Conservation (phyloP, 2,888 invertebrate species). For the Siphlonurus alternatus region DNA sequence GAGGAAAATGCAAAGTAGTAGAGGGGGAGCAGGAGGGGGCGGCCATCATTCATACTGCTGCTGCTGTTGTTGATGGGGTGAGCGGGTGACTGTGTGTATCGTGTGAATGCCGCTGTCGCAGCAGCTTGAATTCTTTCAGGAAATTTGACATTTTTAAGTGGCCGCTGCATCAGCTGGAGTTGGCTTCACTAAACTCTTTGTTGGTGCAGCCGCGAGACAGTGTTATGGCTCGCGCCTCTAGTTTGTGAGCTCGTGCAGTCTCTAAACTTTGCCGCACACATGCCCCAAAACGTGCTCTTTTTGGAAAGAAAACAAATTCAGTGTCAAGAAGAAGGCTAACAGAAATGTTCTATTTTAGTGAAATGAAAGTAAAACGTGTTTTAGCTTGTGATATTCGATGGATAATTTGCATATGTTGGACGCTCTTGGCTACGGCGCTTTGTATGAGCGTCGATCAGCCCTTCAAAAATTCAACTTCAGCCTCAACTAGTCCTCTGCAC, state of each 20-base stretch:
- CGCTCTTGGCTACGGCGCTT: neutral
- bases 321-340: too few species aligned
- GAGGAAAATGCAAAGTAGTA: neutral
- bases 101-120: neutral
- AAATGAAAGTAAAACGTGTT: neutral
- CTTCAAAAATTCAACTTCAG: neutral
- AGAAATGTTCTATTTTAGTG: neutral
- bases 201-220: neutral
- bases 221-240: neutral
- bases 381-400: neutral
- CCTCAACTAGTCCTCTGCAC: neutral
- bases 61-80: neutral
- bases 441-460: neutral
- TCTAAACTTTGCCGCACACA: neutral
- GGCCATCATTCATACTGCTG: neutral
- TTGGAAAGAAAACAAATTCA: too few species aligned
- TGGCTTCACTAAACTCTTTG: neutral
- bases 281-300: too few species aligned
- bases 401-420: neutral
- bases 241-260: neutral
- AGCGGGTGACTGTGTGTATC: neutral
- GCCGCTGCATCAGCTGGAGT: neutral
- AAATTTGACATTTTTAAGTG: neutral
- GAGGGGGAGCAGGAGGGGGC: neutral
- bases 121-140: neutral